Evolutionary conservation across 2,888 invertebrate genomes (phyloP), one percentile per base, ranked within the genome.

Genomic region (Cheilosia vulpina): DNA sequence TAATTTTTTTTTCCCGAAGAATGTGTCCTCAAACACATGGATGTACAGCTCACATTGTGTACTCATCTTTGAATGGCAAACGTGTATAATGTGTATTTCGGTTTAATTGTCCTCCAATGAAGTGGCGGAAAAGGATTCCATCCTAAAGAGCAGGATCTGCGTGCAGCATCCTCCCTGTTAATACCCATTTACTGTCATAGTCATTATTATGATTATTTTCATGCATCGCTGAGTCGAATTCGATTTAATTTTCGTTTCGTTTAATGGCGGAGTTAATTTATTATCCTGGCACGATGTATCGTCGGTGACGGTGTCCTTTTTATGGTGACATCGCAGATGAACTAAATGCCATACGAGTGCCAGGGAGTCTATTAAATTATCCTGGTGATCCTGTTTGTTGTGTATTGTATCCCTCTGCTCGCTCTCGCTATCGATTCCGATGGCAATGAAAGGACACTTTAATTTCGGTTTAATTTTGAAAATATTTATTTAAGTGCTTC

Each of bases 221-320:
- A 92, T 90, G 92, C 91, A 90, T 90, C 90, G 90, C 89, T 92
- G 91, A 89, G 89, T 90, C 89, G 90, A 90, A 91, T 92, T 91
- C 91, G 90, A 91, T 91, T 91, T 91, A 89, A 91, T 90, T 90
- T 90, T 52, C 89, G 88, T 89, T 89, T 88, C 63, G 81, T 81
- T 81, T 76, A 81, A 85, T 85, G 76, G 85, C 81, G 76, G 66
- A 85, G 80, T 85, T 85, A 85, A 85, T 85, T 85, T 85, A 85
- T 85, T 85, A 85, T 85, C 85, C 81, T 52, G 27, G 47, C 21
- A 63, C 38, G 38, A 31, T 60, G 38, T 34, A 31, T 21, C 24
- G 63, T 43, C 43, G 58, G 66, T 71, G 80, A 76, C 77, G 76
- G 66, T 85, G 85, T 85, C 85, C 85, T 85, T 85, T 85, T 72